Conservation (phyloP, 2,113 vertebrate species). For the Rhinoderma darwinii region DNA sequence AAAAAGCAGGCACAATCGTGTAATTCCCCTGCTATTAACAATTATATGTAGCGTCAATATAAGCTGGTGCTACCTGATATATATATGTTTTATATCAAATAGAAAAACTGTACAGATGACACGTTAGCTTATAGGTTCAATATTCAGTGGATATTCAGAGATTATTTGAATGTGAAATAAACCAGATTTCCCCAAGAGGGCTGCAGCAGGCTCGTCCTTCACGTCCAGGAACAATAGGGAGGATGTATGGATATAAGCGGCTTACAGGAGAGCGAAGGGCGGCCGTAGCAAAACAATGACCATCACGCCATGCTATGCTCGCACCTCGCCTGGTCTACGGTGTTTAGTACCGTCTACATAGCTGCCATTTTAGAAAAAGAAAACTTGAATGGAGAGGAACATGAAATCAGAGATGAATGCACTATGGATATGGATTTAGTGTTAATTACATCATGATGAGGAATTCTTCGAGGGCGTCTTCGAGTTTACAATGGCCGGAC, state of each 20-base stretch:
- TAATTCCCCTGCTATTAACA: not conserved
- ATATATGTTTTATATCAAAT: slow-evolving; percentile 25
- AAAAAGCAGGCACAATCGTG: slow-evolving; percentile 23
- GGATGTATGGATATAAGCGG: not conserved
- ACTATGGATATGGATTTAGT: not conserved
- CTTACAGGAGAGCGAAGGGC: not conserved
- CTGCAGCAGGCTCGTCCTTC: not conserved
- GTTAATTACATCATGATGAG: slow-evolving; percentile 45
- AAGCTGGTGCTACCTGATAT: not conserved
- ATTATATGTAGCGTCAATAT: slow-evolving; percentile 14
- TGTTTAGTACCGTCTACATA: slow-evolving; percentile 45
- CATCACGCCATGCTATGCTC: slow-evolving; percentile 26
- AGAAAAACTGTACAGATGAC: slow-evolving; percentile 12
- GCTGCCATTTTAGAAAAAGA: slow-evolving; percentile 29
- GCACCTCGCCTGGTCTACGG: not conserved
- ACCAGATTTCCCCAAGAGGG: not conserved
- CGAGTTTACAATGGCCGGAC: not conserved
- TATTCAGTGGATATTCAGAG: slow-evolving; percentile 24
- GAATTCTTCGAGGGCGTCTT: not conserved
- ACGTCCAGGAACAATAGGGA: not conserved
- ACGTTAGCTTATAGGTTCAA: slow-evolving; percentile 18
- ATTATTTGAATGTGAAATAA: not conserved
- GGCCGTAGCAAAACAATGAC: not conserved
- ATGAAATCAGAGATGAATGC: not conserved
- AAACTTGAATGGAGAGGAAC: not conserved